phyloP scores from a whole-genome alignment of 2,113 vertebrate genomes.

The Tragelaphus scriptus region DNA sequence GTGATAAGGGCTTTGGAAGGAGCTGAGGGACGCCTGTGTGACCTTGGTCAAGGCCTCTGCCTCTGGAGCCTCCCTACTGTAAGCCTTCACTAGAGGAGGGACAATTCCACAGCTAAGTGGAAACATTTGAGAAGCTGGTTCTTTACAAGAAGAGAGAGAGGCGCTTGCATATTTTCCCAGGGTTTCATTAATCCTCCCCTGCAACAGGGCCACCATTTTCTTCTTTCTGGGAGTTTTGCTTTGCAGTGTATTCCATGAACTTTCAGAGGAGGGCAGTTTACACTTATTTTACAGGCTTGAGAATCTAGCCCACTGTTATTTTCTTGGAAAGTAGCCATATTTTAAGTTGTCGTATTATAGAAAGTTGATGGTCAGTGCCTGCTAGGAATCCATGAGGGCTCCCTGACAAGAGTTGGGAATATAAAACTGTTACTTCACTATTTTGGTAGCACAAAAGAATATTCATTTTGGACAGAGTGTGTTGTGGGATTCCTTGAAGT shows the following conservation, averaged over 20 bases:
- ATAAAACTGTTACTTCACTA: not conserved
- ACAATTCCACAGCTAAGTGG: not conserved
- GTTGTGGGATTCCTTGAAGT: not conserved
- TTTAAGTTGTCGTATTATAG: not conserved
- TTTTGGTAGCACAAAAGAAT: not conserved
- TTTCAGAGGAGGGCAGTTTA: not conserved
- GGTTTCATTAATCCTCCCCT: not conserved
- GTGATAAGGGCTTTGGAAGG: not conserved
- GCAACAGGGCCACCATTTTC: not conserved
- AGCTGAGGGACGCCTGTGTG: fast-evolving
- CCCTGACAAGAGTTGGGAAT: not conserved
- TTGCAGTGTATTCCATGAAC: not conserved
- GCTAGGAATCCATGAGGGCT: not conserved
- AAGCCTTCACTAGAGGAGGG: not conserved
- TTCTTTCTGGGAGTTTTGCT: not conserved
- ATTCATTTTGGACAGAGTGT: not conserved
- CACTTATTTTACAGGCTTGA: not conserved
- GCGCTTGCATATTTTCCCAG: not conserved
- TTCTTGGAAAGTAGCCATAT: not conserved
- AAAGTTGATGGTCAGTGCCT: not conserved
- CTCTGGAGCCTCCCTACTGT: not conserved
- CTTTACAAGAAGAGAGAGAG: not conserved
- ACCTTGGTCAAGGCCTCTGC: not conserved
- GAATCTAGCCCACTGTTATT: not conserved
- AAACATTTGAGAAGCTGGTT: not conserved